Percentiles rank a stretch among this genome's conserved stretches.
Conservation (phyloP, 2,888 invertebrate species). For the Chaetoderma sp. region DNA sequence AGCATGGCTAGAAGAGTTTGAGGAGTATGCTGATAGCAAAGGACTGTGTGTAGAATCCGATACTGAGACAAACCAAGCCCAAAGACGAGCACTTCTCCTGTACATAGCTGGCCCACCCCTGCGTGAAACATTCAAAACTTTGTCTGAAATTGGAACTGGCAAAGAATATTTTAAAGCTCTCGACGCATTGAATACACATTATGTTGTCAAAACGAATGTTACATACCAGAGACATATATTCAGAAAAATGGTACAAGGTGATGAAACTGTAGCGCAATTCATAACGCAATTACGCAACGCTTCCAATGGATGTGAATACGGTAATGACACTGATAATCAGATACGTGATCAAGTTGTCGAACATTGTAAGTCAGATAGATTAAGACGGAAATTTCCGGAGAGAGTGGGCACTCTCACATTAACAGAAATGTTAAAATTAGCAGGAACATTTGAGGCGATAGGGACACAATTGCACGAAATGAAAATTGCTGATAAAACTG, state of each 20-base stretch:
- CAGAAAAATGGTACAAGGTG: background rate
- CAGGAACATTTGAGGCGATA: background rate
- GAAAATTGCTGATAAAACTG: no score
- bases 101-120: background rate
- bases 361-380: no score
- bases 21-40: background rate
- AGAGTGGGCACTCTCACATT: background rate
- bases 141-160: background rate
- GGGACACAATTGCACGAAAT: background rate
- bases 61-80: background rate
- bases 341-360: background rate
- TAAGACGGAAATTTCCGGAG: background rate
- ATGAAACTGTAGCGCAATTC: background rate
- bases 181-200: background rate
- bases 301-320: background rate
- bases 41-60: background rate
- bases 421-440: background rate
- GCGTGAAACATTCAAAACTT: background rate
- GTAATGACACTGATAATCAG: background rate
- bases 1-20: background rate
- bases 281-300: background rate
- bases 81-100: background rate
- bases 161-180: background rate
- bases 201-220: background rate
- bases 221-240: background rate